phyloP scores from a whole-genome alignment of 2,797 vertebrate genomes.

The Podarcis siculus region DNA sequence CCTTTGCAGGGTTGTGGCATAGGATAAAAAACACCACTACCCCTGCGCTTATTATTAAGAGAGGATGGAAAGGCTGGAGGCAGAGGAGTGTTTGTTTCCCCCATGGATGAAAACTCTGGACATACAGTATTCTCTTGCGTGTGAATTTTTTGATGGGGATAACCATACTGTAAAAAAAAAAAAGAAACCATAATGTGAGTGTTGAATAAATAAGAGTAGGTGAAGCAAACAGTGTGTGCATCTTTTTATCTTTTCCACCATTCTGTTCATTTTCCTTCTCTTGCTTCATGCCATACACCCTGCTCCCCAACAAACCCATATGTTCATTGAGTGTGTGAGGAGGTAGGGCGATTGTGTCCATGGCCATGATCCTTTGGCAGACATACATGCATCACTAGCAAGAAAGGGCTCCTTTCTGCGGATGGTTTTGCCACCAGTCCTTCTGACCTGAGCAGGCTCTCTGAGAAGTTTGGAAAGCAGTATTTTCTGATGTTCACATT shows the following conservation, averaged over 20 bases:
- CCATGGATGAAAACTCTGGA: background rate
- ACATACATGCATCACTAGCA: background rate
- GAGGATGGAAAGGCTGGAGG: background rate
- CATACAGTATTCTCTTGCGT: background rate
- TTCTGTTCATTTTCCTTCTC: background rate
- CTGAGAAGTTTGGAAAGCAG: background rate
- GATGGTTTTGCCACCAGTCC: background rate
- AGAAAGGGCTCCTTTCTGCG: background rate
- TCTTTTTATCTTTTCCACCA: background rate
- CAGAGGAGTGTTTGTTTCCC: background rate
- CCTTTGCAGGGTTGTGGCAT: background rate
- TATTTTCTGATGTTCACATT: background rate
- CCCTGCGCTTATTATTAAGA: background rate
- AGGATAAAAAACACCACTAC: background rate
- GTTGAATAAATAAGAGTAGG: slow-evolving; percentile 5
- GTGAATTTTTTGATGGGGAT: background rate
- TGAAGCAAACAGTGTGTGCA: background rate
- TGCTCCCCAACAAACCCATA: background rate
- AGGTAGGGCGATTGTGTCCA: background rate
- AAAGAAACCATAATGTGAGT: background rate
- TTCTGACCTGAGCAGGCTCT: background rate
- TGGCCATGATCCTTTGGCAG: no score
- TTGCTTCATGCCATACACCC: background rate
- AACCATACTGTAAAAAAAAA: background rate
- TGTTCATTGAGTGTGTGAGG: background rate